Conservation (phyloP, 1,140 invertebrate species). For the Ericerus pela region DNA sequence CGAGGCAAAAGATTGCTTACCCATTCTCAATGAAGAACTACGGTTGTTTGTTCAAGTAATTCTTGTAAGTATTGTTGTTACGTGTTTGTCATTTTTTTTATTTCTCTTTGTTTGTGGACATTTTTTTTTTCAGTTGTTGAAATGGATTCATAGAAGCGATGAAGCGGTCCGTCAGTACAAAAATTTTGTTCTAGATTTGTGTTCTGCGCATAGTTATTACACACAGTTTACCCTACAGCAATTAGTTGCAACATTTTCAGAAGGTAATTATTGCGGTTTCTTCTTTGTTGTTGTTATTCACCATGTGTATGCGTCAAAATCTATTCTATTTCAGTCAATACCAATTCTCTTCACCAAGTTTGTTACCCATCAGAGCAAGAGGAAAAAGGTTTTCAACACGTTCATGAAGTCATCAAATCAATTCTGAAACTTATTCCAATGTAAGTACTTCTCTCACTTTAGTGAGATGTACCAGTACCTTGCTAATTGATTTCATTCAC, state of each 20-base stretch:
- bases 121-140: slow-evolving; percentile 31
- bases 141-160: slow-evolving; percentile 37
- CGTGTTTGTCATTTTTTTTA: not conserved
- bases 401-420: slow-evolving; percentile 39
- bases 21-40: slow-evolving; percentile 38
- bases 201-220: slow-evolving; percentile 45
- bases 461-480: not conserved
- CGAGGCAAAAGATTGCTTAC: slow-evolving; percentile 40
- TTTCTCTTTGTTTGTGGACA: not conserved
- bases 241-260: slow-evolving; percentile 39
- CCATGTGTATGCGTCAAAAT: not conserved
- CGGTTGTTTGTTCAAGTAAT: slow-evolving; percentile 43
- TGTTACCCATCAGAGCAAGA: slow-evolving; percentile 28
- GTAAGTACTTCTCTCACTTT: slow-evolving; percentile 34
- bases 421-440: slow-evolving; percentile 44
- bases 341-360: slow-evolving; percentile 25
- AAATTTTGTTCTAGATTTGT: slow-evolving; percentile 43
- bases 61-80: slow-evolving; percentile 25
- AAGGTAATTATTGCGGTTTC: slow-evolving; percentile 29
- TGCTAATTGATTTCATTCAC: not conserved
- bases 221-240: slow-evolving; percentile 40
- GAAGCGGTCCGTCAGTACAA: slow-evolving; percentile 38
- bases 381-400: slow-evolving; percentile 33
- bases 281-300: not conserved
- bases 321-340: slow-evolving; percentile 7